phyloP scores from a whole-genome alignment of 2,797 vertebrate species.

The Saguinus oedipus region DNA sequence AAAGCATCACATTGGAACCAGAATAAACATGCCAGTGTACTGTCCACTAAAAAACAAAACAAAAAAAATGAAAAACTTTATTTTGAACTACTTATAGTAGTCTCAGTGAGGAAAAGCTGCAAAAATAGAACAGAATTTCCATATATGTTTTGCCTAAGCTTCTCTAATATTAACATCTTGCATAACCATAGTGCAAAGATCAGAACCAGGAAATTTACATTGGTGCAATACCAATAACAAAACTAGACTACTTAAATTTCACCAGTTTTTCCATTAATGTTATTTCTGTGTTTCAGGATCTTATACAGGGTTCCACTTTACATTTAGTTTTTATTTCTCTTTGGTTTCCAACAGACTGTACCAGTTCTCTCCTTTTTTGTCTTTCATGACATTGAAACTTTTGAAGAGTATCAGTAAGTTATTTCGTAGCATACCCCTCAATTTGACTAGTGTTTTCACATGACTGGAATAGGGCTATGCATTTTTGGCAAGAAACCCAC shows the following conservation, averaged over 20 bases:
- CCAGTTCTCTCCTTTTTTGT: background rate
- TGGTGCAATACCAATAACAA: background rate
- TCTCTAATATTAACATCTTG: background rate
- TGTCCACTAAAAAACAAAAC: background rate
- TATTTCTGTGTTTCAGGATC: background rate
- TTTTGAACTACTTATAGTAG: background rate
- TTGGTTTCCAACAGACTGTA: background rate
- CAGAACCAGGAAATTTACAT: background rate
- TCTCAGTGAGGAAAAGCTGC: background rate
- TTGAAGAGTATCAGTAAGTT: background rate
- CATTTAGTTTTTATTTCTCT: background rate
- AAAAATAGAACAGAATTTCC: background rate
- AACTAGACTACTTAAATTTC: background rate
- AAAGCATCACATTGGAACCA: background rate
- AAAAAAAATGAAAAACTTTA: background rate
- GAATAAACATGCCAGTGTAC: background rate
- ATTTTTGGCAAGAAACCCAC: background rate
- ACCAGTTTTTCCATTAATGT: background rate
- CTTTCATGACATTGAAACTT: background rate
- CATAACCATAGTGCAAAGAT: background rate
- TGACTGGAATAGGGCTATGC: background rate
- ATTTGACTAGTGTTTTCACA: background rate
- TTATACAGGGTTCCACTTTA: background rate
- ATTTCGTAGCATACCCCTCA: background rate
- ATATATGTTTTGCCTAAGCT: background rate